Evolutionary conservation across 2,888 invertebrate genomes (phyloP).

Genomic region (Tribolium freemani): DNA sequence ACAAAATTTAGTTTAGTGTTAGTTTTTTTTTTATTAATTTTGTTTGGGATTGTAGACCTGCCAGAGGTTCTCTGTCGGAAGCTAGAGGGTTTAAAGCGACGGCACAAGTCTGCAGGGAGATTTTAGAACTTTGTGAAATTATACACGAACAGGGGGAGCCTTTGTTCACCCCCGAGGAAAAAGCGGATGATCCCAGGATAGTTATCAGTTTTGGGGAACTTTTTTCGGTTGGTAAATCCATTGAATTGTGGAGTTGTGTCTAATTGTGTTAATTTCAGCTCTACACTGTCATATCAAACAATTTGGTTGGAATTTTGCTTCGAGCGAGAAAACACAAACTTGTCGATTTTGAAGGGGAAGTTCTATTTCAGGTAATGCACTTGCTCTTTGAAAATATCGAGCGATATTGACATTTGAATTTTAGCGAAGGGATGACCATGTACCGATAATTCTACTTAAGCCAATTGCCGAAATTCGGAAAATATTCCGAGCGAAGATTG

Average conservation of each 20-base stretch:
- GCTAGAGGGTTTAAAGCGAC: constrained; percentile 90
- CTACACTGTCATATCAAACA: constrained; percentile 93
- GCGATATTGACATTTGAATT: constrained; percentile 48
- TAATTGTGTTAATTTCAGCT: constrained; percentile 73
- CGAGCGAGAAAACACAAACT: constrained; percentile 93
- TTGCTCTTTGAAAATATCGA: background rate
- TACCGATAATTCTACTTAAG: constrained; percentile 86
- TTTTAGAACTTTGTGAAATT: constrained; percentile 92
- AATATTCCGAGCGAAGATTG: constrained; percentile 66
- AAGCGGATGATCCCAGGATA: constrained; percentile 74
- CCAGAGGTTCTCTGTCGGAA: constrained; percentile 92
- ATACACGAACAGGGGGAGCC: constrained; percentile 86
- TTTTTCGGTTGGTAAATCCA: constrained; percentile 77
- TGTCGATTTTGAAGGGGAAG: constrained; percentile 95
- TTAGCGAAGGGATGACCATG: constrained; percentile 92
- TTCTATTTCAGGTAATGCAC: constrained; percentile 88
- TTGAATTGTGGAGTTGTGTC: background rate
- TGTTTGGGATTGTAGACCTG: constrained; percentile 74
- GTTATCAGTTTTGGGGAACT: constrained; percentile 92
- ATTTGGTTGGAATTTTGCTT: constrained; percentile 93
- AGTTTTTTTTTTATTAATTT: background rate
- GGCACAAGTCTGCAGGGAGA: constrained; percentile 85
- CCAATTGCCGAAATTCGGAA: constrained; percentile 81
- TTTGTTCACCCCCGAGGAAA: constrained; percentile 69
- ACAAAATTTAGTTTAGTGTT: constrained; percentile 53